These are phyloP conservation scores for Vombatus ursinus DNA, from an alignment of 2,113 vertebrate species.

Conservation along the genomic window DNA sequence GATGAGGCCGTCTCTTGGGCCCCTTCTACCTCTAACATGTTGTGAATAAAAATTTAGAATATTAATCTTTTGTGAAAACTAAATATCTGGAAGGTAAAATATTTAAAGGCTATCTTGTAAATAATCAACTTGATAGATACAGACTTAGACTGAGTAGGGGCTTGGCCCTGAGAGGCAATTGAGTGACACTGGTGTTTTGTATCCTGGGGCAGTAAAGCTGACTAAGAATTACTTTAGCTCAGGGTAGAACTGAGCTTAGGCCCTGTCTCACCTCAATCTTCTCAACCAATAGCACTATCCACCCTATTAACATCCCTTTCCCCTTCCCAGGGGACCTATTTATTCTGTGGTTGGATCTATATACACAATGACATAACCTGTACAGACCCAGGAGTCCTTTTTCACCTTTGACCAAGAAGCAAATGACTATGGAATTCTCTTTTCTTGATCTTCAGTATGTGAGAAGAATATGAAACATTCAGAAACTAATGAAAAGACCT, in stretches of 20 bases:
- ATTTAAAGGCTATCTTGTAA: not conserved
- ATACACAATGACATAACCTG: not conserved
- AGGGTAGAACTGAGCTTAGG: not conserved
- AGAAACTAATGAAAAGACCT: not conserved
- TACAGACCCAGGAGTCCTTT: not conserved
- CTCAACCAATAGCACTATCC: not conserved
- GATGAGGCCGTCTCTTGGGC: not conserved
- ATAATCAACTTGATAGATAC: not conserved
- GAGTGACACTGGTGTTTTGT: not conserved
- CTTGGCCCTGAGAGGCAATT: not conserved
- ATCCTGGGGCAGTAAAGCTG: not conserved
- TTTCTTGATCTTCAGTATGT: not conserved
- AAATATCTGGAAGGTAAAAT: conserved; percentile 4
- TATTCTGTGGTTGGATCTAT: not conserved
- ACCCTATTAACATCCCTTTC: not conserved
- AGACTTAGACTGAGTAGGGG: too few relatives aligned
- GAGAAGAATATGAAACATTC: not conserved
- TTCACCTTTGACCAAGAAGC: not conserved
- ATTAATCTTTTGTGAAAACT: not conserved
- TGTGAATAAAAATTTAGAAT: not conserved
- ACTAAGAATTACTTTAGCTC: not conserved
- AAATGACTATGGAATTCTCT: not conserved
- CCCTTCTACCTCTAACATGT: not conserved
- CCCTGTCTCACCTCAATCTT: not conserved
- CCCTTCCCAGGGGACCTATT: not conserved